Conservation (phyloP, 2,113 vertebrate species). For the Mionectes macconnelli region DNA sequence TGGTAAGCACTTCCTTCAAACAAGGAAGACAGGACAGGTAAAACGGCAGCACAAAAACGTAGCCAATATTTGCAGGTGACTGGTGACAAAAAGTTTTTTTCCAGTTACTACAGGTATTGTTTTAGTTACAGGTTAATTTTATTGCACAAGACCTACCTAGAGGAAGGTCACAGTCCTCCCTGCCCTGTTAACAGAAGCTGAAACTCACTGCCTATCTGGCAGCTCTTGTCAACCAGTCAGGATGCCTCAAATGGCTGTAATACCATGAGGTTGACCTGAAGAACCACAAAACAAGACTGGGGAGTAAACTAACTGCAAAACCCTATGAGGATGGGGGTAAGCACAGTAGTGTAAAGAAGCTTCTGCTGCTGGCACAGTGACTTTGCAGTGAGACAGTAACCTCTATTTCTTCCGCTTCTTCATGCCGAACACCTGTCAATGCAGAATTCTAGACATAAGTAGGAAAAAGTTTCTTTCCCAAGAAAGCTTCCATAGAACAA, state of each 20-base stretch:
- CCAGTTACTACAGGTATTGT: not conserved
- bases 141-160: not conserved
- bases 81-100: not conserved
- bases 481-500: not conserved
- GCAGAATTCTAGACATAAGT: not conserved
- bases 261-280: not conserved
- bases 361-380: not conserved
- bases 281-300: not conserved
- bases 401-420: not conserved
- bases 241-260: not conserved
- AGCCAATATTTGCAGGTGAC: not conserved
- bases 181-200: not conserved
- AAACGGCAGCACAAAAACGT: not conserved
- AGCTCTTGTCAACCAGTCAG: not conserved
- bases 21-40: not conserved
- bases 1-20: not conserved
- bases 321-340: not conserved
- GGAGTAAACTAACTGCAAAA: not conserved
- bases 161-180: not conserved
- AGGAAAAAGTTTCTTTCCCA: not conserved
- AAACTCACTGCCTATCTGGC: not conserved
- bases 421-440: not conserved
- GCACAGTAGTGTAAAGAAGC: not conserved
- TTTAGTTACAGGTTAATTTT: not conserved
- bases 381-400: not conserved